Evolutionary conservation across 2,888 invertebrate species (phyloP), one percentile per base, ranked within the genome.

Genomic region (Xanthorhoe designata): DNA sequence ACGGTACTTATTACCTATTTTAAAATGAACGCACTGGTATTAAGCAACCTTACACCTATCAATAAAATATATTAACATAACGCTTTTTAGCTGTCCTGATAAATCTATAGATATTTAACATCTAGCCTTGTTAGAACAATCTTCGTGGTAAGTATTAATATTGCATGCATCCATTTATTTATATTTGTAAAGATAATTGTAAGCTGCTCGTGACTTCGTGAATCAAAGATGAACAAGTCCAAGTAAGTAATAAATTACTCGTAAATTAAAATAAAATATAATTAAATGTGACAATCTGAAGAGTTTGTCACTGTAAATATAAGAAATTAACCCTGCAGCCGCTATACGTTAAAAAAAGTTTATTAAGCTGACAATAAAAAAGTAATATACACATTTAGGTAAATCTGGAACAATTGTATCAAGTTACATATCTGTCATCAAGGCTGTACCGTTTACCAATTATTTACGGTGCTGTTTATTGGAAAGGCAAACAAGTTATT

Each of bases 381-480:
- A 61, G 64, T 65, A 70, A 71, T 50, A 53, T 45, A 59, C 54
- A 60, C 42, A 57, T 15, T 42, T 73, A 42, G 38, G 13, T 13
- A 68, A 75, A 80, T 79, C 68, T 77, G 70, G 75, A 78, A 78
- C 76, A 77, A 78, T 75, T 69, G 71, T 63, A 68, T 70, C 61
- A 62, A 74, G 69, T 78, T 71, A 71, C 69, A 75, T 72, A 73
- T 74, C 68, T 73, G 69, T 66, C 61, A 61, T 61, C 78, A 80
- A 81, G 82, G 81, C 63, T 72, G 56, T 52, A 52, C 54, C 63
- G 24, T 64, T 71, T 65, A 68, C 69, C 62, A 61, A 68, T 69
- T 51, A 19, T 59, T 56, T 64, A 70, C 61, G 57, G 59, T 58
- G 59, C 18, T 58, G 47, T 57, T 68, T 42, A 64, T 69, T 72